Evolutionary conservation across 1,140 invertebrate species (phyloP), one percentile per base, ranked within the genome.

Genomic region (Mamestra configurata): DNA sequence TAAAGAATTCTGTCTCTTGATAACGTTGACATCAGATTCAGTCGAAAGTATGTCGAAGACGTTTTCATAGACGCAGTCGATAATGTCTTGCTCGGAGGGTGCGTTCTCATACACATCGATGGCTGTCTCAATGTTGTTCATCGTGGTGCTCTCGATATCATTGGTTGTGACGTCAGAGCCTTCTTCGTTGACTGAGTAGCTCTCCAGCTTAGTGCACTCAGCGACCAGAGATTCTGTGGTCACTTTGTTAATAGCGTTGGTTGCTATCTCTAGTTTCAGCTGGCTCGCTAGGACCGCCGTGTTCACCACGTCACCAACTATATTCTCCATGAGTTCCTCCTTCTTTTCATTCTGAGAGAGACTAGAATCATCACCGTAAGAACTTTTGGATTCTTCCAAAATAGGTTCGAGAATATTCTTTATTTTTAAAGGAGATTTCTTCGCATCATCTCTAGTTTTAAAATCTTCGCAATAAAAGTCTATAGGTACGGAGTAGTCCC

Each of bases 401-500:
- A 95, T 95, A 15, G 93, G 92, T 86, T 94, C 92, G 7, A 93
- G 68, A 22, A 85, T 31, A 18, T 68, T 89, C 37, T 70, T 89
- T 82, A 22, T 73, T 77, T 93, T 93, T 13, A 84, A 71, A 0
- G 91, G 90, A 0, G 90, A 92, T 78, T 87, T 86, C 49, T 84
- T 90, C 0, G 84, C 84, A 51, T 88, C 71, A 2, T 86, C 84
- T 61, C 82, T 89, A 35, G 82, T 88, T n/a, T 55, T 61, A 73
- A 89, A 95, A 71, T 94, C 93, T 1, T 93, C 90, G 61, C 88
- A 94, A 71, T 95, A 95, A 31, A 89, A 87, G 49, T 93, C 84
- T 22, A 95, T 93, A 0, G 94, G 93, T 8, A 95, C 89, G 0
- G 94, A 92, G 80, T 95, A 95, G 79, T 95, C 92, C 66, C 94